Evolutionary conservation across 2,113 vertebrate genomes (phyloP).

Genomic region (Gambusia holbrooki): DNA sequence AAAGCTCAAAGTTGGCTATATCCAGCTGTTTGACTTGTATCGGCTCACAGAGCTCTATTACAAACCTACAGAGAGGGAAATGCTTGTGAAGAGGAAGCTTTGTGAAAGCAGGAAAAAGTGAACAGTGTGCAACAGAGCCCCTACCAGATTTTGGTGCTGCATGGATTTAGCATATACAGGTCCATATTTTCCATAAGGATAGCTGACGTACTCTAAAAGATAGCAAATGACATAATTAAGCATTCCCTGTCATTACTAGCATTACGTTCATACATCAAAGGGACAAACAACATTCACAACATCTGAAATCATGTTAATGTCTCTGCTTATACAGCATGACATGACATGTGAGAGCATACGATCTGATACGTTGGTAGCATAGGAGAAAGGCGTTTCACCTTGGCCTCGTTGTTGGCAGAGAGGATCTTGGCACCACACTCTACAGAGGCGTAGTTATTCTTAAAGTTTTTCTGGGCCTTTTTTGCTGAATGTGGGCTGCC

Average conservation of each 20-base stretch:
- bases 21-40: conserved; percentile 99
- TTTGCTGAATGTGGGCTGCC: conserved; percentile 88
- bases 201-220: conserved; percentile 90
- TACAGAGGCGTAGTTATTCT: conserved; percentile 97
- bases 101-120: not conserved
- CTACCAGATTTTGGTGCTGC: conserved; percentile 98
- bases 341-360: not conserved
- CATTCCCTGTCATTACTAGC: not conserved
- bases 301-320: not conserved
- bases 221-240: not conserved
- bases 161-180: conserved; percentile 98
- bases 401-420: conserved; percentile 95
- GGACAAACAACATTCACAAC: not conserved
- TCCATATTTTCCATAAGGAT: conserved; percentile 99
- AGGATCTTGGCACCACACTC: conserved; percentile 99
- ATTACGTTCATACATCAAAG: too few relatives aligned
- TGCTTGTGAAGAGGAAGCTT: not conserved
- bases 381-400: conserved; percentile 80
- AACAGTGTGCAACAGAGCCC: conserved; percentile 28
- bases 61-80: conserved; percentile 85
- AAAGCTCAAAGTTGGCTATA: conserved; percentile 98
- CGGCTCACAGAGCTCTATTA: conserved; percentile 98
- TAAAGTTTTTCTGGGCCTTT: conserved; percentile 97
- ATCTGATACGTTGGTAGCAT: conserved; percentile 14
- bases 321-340: conserved; percentile 6